These are phyloP conservation scores for Euplexia lucipara DNA, from an alignment of 2,888 invertebrate genomes.

Conservation along the genomic window DNA sequence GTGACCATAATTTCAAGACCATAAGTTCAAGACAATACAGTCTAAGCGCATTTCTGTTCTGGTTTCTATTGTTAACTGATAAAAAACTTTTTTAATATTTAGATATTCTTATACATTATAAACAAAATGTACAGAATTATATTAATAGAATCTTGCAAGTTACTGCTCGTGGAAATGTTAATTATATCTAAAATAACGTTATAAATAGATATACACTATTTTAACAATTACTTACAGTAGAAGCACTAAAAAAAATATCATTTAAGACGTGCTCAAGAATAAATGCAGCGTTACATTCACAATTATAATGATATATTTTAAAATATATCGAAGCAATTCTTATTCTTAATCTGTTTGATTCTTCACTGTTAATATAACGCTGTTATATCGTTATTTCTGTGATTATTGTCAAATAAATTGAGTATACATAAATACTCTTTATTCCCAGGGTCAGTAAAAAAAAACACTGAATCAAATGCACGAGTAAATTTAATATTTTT, in stretches of 20 bases:
- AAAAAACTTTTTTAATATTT: conserved; percentile 46
- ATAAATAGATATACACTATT: conserved; percentile 45
- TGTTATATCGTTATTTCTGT: conserved; percentile 46
- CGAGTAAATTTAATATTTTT: conserved; percentile 45
- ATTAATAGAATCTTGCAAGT: conserved; percentile 46
- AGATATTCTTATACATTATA: conserved; percentile 42
- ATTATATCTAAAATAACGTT: conserved; percentile 46
- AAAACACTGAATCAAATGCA: conserved; percentile 46
- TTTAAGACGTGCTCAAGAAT: conserved; percentile 45
- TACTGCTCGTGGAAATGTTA: conserved; percentile 45
- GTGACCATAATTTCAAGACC: conserved; percentile 30
- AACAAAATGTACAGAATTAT: conserved; percentile 44
- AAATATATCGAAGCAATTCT: conserved; percentile 44
- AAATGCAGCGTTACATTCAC: conserved; percentile 49
- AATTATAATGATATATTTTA: conserved; percentile 38
- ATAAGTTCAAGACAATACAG: conserved; percentile 39
- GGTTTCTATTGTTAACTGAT: conserved; percentile 43
- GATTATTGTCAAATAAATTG: conserved; percentile 47
- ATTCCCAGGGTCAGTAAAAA: conserved; percentile 44
- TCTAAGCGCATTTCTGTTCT: conserved; percentile 43
- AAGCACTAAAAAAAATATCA: conserved; percentile 46
- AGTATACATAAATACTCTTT: conserved; percentile 45
- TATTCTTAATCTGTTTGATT: conserved; percentile 43
- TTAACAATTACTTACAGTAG: conserved; percentile 45
- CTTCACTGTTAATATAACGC: conserved; percentile 47